phyloP scores from a whole-genome alignment of 2,888 invertebrate genomes.

The Myopa tessellatipennis region DNA sequence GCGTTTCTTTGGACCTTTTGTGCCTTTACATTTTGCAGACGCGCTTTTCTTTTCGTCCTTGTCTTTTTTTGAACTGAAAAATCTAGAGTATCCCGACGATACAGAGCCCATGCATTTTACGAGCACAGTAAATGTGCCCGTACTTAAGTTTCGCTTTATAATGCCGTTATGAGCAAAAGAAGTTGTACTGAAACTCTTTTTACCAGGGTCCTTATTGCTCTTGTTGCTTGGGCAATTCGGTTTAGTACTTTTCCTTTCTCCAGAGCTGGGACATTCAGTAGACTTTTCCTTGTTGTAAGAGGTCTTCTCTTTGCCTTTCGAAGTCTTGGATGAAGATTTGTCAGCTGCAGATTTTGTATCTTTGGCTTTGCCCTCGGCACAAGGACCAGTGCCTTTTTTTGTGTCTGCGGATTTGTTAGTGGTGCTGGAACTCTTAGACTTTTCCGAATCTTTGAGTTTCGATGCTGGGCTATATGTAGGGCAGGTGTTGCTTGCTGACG shows the following conservation, averaged over 20 bases:
- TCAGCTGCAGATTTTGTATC: neutral
- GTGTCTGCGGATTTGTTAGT: conserved; percentile 14
- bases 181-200: conserved; percentile 35
- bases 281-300: neutral
- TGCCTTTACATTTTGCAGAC: neutral
- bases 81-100: neutral
- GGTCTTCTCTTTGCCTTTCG: neutral
- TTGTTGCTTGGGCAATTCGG: conserved; percentile 29
- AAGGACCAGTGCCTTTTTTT: neutral
- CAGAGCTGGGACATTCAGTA: conserved; percentile 7
- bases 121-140: neutral
- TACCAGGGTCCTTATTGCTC: conserved; percentile 5
- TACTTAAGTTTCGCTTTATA: neutral
- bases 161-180: neutral
- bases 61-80: conserved; percentile 26
- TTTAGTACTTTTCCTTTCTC: conserved; percentile 15
- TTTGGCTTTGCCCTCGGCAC: neutral
- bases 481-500: neutral
- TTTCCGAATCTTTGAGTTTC: neutral
- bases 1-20: conserved; percentile 11
- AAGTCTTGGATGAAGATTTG: neutral
- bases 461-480: neutral
- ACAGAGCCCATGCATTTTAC: neutral
- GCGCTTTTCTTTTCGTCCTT: neutral
- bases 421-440: conserved; percentile 16